Base-by-base conservation (phyloP, 2,888 invertebrate genomes). In the Desoria tigrina region DNA sequence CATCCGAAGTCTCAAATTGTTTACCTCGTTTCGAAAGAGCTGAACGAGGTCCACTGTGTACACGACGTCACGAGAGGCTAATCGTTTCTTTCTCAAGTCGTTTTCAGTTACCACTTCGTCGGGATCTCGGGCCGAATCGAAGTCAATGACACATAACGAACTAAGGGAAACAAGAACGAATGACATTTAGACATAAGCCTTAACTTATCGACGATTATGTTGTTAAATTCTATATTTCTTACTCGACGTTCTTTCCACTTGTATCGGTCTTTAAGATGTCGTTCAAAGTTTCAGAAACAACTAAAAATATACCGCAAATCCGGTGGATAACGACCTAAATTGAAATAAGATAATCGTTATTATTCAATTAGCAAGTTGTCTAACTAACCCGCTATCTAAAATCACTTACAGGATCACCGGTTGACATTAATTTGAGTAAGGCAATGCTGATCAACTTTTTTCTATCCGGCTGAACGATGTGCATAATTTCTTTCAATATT, bases 401-500 rank as follows among this genome's bases (percentile, higher is more conserved):
- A 32, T 32, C 74, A 61, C 63, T 68, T 68, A 79, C 79, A 75
- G 77, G 63, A 73, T 78, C 71, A 76, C 78, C 61, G 72, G 78
- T 61, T 76, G 78, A 58, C 80, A 76, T 78, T 62, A 79, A 75
- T 58, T 83, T 82, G 11, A 82, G 79, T 39, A 84, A 77, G 14
- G 82, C 84, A 79, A 86, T 80, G 81, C 89, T 89, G 72, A 92
- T 85, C 32, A 95, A 83, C 80, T 96, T 96, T 77, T 90, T 86
- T 79, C 90, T 86, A 78, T 92, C 91, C 9, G 87, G 84, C 74
- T 90, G 90, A 0, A 89, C 86, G 2, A 92, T 87, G 60, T 87
- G 81, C 42, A 88, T 86, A 86, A 93, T 89, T 80, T 87, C 88
- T 70, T 86, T 86, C 7, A 91, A 84, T 90, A 92, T 94, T 0